phyloP scores from a whole-genome alignment of 2,888 invertebrate species.

The Tromatobia lineatoria region DNA sequence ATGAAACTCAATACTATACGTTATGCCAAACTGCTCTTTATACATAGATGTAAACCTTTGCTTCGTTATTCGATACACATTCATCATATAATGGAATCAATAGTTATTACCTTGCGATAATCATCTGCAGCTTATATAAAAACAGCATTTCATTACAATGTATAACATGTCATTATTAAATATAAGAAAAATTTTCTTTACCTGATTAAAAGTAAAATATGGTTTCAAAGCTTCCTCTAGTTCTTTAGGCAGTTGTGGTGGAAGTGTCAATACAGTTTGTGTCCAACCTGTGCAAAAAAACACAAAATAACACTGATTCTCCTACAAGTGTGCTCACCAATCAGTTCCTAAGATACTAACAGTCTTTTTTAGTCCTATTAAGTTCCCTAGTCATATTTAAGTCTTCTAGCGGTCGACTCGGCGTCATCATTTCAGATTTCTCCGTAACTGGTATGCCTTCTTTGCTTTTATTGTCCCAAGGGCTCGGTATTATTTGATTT shows the following conservation, averaged over 20 bases:
- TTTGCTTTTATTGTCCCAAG: slow-evolving; percentile 83
- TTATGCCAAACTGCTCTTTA: no score
- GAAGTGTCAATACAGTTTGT: slow-evolving; percentile 89
- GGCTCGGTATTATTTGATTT: slow-evolving; percentile 88
- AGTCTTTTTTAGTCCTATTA: slow-evolving; percentile 76
- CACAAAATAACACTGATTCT: background rate
- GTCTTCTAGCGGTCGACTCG: slow-evolving; percentile 69
- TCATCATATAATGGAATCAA: no score
- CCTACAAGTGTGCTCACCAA: background rate
- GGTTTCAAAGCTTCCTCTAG: slow-evolving; percentile 88
- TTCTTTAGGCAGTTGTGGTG: slow-evolving; percentile 88
- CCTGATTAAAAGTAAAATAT: slow-evolving; percentile 88
- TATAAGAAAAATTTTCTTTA: slow-evolving; percentile 66
- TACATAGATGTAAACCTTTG: no score
- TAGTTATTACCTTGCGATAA: no score
- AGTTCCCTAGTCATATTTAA: slow-evolving; percentile 69
- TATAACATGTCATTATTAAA: no score
- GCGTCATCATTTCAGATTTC: slow-evolving; percentile 71
- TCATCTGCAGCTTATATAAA: no score
- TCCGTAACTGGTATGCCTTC: slow-evolving; percentile 49
- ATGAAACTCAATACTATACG: no score
- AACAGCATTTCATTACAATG: no score
- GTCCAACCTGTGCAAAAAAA: slow-evolving; percentile 86
- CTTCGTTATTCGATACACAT: no score
- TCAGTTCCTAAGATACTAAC: slow-evolving; percentile 69